These are phyloP conservation scores for Drosophila rhopaloa DNA, from an alignment of 1,140 invertebrate genomes.

Conservation along the genomic window DNA sequence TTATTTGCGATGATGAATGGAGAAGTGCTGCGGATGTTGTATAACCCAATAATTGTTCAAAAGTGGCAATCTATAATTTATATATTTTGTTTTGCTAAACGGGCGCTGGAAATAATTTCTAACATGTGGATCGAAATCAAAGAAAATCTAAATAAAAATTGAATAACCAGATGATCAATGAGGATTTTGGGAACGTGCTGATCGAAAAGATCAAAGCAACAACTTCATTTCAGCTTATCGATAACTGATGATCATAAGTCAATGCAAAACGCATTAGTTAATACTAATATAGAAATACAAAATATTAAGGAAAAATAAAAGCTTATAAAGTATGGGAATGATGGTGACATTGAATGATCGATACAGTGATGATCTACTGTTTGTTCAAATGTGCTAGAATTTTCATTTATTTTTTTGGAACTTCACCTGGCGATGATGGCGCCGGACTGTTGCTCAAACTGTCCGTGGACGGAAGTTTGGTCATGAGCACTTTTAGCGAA, in stretches of 20 bases:
- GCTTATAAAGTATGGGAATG: background rate
- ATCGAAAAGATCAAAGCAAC: background rate
- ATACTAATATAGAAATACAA: background rate
- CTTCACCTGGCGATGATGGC: slow-evolving; percentile 86
- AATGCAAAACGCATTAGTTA: background rate
- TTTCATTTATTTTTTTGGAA: slow-evolving; percentile 41
- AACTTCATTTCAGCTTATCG: no score
- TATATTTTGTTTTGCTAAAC: background rate
- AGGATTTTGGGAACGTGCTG: background rate
- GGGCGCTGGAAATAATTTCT: background rate
- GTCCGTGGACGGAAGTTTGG: slow-evolving; percentile 86
- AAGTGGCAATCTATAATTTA: slow-evolving; percentile 1
- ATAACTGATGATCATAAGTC: background rate
- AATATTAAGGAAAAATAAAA: background rate
- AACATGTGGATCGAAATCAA: slow-evolving; percentile 1
- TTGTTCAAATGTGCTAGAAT: slow-evolving; percentile 41
- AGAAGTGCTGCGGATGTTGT: slow-evolving; percentile 18
- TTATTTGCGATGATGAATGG: slow-evolving; percentile 7
- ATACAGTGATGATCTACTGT: slow-evolving; percentile 6
- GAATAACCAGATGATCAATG: background rate
- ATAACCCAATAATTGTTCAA: slow-evolving; percentile 24
- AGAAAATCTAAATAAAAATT: background rate
- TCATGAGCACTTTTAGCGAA: slow-evolving; percentile 84
- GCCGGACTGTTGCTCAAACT: slow-evolving; percentile 86
- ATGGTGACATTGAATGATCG: slow-evolving; percentile 1